Conservation (phyloP, 2,797 vertebrate genomes). For the Perodicticus potto region DNA sequence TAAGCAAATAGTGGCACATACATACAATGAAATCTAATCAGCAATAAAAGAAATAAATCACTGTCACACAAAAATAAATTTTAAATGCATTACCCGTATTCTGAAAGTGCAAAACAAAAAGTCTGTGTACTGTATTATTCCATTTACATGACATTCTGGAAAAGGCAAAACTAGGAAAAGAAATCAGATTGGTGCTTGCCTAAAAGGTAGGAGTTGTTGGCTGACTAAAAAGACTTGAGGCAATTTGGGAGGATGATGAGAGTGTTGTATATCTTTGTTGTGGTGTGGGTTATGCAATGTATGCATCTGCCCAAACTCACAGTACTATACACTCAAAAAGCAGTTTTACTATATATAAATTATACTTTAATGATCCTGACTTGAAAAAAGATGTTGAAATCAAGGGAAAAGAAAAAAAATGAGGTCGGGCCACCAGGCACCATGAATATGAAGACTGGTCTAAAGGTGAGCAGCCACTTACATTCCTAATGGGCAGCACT, state of each 20-base stretch:
- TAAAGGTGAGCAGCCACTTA: neutral
- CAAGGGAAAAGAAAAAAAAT: neutral
- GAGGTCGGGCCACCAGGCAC: neutral
- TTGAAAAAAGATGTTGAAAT: conserved; percentile 47
- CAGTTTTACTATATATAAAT: neutral
- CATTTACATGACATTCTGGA: neutral
- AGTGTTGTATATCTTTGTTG: neutral
- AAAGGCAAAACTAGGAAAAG: neutral
- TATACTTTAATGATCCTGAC: neutral
- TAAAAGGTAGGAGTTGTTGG: neutral
- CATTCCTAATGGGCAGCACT: neutral
- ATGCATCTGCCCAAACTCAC: neutral
- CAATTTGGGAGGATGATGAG: neutral
- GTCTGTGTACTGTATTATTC: neutral
- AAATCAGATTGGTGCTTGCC: neutral
- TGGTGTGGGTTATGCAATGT: neutral
- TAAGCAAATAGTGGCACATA: neutral
- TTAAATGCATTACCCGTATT: neutral
- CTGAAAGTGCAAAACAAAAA: neutral
- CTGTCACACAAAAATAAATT: neutral
- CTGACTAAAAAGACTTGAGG: neutral
- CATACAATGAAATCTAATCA: neutral
- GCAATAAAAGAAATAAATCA: neutral
- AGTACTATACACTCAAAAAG: neutral
- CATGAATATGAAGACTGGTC: neutral